phyloP scores from a whole-genome alignment of 2,797 vertebrate species.

The Acrossocheilus fasciatus region DNA sequence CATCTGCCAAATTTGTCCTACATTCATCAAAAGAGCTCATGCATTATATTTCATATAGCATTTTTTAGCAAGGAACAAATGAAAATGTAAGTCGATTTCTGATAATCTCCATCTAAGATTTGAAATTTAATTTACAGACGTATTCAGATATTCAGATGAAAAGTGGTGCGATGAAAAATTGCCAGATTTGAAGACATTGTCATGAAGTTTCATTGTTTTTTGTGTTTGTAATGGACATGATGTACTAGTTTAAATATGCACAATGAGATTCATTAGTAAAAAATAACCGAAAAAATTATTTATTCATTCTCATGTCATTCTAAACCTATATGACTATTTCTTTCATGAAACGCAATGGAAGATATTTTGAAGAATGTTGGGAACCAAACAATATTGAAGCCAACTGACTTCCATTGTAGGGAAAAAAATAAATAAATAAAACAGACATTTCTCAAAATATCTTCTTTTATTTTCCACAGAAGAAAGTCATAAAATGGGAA shows the following conservation, averaged over 20 bases:
- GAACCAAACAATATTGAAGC: background rate
- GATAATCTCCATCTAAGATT: background rate
- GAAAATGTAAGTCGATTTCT: background rate
- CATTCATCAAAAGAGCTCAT: background rate
- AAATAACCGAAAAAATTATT: background rate
- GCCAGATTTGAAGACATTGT: too few relatives aligned
- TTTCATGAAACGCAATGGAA: background rate
- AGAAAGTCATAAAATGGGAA: background rate
- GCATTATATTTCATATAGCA: background rate
- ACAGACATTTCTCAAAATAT: background rate
- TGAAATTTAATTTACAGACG: background rate
- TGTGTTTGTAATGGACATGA: too few relatives aligned
- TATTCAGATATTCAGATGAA: too few relatives aligned
- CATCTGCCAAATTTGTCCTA: background rate
- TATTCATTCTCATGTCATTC: background rate
- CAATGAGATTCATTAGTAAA: too few relatives aligned
- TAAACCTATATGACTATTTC: background rate
- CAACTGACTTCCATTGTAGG: background rate
- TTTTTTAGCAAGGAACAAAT: background rate
- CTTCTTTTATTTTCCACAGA: background rate
- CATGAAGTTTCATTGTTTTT: too few relatives aligned
- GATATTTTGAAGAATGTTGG: background rate
- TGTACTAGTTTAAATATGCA: too few relatives aligned
- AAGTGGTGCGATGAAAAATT: too few relatives aligned
- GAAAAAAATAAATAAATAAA: background rate